Percentiles rank a stretch among this genome's conserved stretches.
phyloP scores from a whole-genome alignment of 2,113 vertebrate genomes.

The Mormyrus lacerda region DNA sequence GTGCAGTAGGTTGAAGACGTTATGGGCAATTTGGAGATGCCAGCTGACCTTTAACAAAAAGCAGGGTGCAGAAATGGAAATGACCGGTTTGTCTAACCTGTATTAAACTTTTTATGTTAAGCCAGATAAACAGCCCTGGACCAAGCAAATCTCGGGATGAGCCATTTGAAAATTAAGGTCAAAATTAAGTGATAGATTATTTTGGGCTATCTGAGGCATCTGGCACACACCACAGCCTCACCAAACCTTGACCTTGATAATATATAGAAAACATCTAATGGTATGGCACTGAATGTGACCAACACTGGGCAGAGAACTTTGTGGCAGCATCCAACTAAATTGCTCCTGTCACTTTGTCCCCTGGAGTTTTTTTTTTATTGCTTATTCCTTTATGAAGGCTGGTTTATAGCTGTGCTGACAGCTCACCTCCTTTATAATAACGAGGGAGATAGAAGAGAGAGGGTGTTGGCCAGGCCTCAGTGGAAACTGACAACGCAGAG shows the following conservation, averaged over 20 bases:
- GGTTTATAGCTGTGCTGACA: conserved; percentile 2
- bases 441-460: neutral
- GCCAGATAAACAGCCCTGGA: neutral
- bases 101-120: neutral
- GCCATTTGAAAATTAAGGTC: neutral
- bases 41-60: neutral
- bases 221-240: neutral
- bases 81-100: neutral
- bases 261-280: neutral
- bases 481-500: conserved; percentile 10
- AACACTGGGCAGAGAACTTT: neutral
- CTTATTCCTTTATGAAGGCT: neutral
- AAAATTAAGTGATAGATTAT: neutral
- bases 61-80: neutral
- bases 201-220: neutral
- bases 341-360: neutral
- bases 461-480: neutral
- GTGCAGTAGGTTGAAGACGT: neutral
- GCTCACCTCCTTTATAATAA: conserved; percentile 8
- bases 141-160: neutral
- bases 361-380: neutral
- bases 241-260: neutral
- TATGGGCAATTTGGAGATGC: neutral
- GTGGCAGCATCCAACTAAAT: neutral
- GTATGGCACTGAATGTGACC: neutral